These are phyloP conservation scores for Psettodes erumei DNA, from an alignment of 2,113 vertebrate genomes.

Conservation along the genomic window DNA sequence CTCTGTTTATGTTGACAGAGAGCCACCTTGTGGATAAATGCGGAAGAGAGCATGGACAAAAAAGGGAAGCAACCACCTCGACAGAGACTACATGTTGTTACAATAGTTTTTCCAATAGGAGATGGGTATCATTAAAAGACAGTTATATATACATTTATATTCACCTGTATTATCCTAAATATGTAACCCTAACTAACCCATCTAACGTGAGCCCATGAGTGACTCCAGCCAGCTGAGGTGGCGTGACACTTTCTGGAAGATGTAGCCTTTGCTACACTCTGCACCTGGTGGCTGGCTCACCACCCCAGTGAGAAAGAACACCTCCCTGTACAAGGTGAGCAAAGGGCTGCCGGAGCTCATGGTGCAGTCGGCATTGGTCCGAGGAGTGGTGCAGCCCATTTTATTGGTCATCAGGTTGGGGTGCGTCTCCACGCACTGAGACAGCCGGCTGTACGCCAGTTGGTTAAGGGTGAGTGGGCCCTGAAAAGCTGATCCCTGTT, in stretches of 20 bases:
- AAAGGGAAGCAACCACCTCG: not conserved
- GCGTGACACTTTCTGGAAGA: conserved; percentile 84
- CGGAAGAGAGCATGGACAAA: conserved; percentile 17
- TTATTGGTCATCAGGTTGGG: conserved; percentile 78
- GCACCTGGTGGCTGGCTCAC: conserved; percentile 67
- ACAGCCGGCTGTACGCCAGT: conserved; percentile 70
- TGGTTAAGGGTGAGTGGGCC: conserved; percentile 72
- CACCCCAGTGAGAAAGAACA: conserved; percentile 82
- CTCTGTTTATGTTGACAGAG: conserved; percentile 33
- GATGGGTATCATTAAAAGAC: conserved; percentile 6
- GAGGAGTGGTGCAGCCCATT: conserved; percentile 79
- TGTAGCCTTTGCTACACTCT: conserved; percentile 76
- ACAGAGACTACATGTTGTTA: not conserved
- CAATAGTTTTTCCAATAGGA: not conserved
- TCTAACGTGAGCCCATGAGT: conserved; percentile 61
- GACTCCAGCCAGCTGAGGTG: conserved; percentile 77
- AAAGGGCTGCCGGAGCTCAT: conserved; percentile 81
- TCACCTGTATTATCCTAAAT: conserved; percentile 11
- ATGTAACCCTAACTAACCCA: not conserved
- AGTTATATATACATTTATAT: not conserved
- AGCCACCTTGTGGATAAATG: conserved; percentile 70
- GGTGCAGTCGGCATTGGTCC: conserved; percentile 72
- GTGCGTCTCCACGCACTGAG: conserved; percentile 67
- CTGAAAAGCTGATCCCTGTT: conserved; percentile 9
- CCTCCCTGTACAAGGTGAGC: conserved; percentile 78